Base-by-base conservation (phyloP, 2,113 vertebrate species). In the Gavialis gangeticus region DNA sequence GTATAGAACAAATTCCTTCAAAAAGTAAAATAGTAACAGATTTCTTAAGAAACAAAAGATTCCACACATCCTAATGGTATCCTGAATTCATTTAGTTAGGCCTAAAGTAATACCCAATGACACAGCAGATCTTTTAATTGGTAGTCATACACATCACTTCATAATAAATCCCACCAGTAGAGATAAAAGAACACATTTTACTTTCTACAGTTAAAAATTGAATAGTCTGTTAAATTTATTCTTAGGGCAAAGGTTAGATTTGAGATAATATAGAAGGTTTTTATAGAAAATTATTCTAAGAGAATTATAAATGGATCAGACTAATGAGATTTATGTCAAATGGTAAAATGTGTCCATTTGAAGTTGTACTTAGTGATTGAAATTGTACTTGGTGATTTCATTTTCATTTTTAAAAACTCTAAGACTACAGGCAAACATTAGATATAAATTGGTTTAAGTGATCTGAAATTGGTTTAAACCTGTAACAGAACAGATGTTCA, bases 151-250 rank as follows among this genome's bases (percentile, higher is more conserved):
- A 96, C 87, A 81, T 57, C 76, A 76, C 69, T 60, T 57, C 84
- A 77, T 95, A 92, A 91, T 94, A 95, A 95, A 94, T 95, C 87
- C 75, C 82, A 73, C 56, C 60, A 89, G 82, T 54, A 89, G 71
- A 0, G 11, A 64, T 34, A 82, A 90, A 0, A 0, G 87, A 83
- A 63, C 90, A 30, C 8, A 37, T 81, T 90, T 85, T 56, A 66
- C 71, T 87, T 91, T 89, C 62, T 87, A 67, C 67, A 92, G 76
- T 14, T 54, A 56, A 10, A 77, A 19, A 57, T 85, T 66, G 85
- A 10, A 3, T 56, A 90, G 91, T 46, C 78, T 80, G 58, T 71
- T 84, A 46, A 58, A 21, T 84, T 91, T 90, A 92, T 63, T 90
- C 75, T 9, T 18, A 91, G 84, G 67, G 66, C 73, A 91, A 8